A percentile compares a stretch with the other conserved stretches of the same genome.
Conservation (phyloP, 2,888 invertebrate genomes). For the Resseliella maxima region DNA sequence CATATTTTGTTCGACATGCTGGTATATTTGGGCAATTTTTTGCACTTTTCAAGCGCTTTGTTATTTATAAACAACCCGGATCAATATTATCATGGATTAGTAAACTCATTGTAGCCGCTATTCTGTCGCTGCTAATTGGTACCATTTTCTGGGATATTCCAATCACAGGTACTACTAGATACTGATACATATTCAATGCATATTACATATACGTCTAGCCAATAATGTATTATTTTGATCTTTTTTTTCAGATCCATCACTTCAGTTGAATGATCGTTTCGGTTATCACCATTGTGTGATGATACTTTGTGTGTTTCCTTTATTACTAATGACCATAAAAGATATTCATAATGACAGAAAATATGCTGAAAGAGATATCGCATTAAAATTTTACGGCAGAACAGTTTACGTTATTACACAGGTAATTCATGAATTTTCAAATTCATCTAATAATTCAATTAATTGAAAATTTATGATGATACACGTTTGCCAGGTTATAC, state of each 20-base stretch:
- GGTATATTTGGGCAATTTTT: conserved; percentile 78
- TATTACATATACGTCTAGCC: too few species aligned
- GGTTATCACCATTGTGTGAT: conserved; percentile 83
- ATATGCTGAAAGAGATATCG: conserved; percentile 83
- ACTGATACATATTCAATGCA: too few species aligned
- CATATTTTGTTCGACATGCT: conserved; percentile 74
- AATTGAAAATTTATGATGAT: neutral
- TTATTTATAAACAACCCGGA: conserved; percentile 85
- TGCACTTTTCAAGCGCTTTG: conserved; percentile 71
- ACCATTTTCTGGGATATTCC: conserved; percentile 92
- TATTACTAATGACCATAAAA: conserved; percentile 72
- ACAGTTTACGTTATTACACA: conserved; percentile 82
- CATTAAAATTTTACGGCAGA: conserved; percentile 82
- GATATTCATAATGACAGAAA: conserved; percentile 69
- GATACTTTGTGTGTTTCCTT: conserved; percentile 82
- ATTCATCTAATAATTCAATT: neutral
- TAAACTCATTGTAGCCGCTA: conserved; percentile 81
- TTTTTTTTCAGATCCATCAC: neutral
- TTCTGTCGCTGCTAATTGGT: conserved; percentile 85
- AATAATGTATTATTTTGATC: too few species aligned
- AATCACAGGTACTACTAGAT: too few species aligned
- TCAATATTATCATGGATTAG: conserved; percentile 83
- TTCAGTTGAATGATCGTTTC: conserved; percentile 20
- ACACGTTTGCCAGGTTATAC: conserved; percentile 77
- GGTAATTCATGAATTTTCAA: conserved; percentile 68